Conservation (phyloP, 2,113 vertebrate genomes). For the Gallinago paraguaiae region DNA sequence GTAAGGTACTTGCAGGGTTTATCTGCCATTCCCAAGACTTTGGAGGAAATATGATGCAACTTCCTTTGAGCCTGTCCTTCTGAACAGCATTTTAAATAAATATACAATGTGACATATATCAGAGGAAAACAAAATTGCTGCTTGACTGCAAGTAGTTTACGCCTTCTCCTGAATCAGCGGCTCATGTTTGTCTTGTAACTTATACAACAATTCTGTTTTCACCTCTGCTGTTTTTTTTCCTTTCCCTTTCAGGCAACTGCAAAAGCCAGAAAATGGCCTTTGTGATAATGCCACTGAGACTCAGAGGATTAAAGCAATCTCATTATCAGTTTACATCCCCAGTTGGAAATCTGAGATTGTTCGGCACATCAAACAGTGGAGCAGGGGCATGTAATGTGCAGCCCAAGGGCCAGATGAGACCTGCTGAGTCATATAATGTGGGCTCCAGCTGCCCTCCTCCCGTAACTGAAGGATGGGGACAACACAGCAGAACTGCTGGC, state of each 20-base stretch:
- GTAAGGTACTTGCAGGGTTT: background rate
- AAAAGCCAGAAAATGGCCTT: conserved; percentile 28
- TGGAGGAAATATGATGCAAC: background rate
- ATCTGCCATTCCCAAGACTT: background rate
- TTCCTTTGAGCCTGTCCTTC: background rate
- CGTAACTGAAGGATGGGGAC: background rate
- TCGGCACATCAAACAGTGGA: conserved; percentile 23
- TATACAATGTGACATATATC: background rate
- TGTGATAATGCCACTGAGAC: conserved; percentile 35
- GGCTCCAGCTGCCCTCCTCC: conserved; percentile 31
- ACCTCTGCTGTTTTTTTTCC: conserved; percentile 1
- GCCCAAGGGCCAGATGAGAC: conserved; percentile 50
- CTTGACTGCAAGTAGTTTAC: background rate
- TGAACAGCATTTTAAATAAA: background rate
- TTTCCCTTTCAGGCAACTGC: conserved; percentile 7
- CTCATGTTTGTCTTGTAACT: conserved; percentile 6
- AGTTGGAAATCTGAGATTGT: conserved; percentile 36
- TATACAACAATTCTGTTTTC: background rate
- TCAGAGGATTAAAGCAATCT: conserved; percentile 40
- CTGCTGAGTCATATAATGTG: conserved; percentile 30
- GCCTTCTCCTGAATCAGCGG: background rate
- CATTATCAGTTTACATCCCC: conserved; percentile 59
- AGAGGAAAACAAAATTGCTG: background rate
- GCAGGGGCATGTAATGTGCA: background rate
- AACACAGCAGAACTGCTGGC: background rate